Evolutionary conservation across 2,113 vertebrate species (phyloP), one percentile per base, ranked within the genome.

Genomic region (Tetrax tetrax): DNA sequence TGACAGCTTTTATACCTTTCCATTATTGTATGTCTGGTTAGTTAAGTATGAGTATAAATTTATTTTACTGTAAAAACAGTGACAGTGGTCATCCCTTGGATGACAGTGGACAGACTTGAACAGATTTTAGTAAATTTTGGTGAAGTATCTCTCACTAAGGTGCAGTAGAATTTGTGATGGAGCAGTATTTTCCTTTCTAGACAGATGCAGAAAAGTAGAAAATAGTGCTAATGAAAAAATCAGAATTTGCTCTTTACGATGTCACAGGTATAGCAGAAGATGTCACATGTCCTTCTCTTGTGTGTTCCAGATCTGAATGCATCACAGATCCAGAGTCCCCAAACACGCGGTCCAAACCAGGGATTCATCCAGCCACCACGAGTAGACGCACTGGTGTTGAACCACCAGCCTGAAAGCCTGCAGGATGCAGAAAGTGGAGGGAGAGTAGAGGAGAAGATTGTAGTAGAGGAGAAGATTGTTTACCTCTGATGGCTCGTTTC

Each of bases 391-490:
- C 77, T 91, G 69, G 96, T 97, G 74, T 96, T 97, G 66, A 97
- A 81, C 93, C 93, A 95, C 33, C 95, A 94, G 22, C 84, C 79
- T 45, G 96, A 96, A 76, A 96, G 95, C 78, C 94, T 97, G 93
- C 94, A 98, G 93, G 98, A 98, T 7, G 96, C 94, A 8, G 98
- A 98, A 95, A 92, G 90, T 37, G 97, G 90, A 85, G 98, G 97
- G 12, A 97, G 93, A 74, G 92, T 89, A 8, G 99, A 99, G 83
- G 99, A 99, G 96, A 99, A 98, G 56, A 99, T 99, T 92, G 98
- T 99, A 74, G 92, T 89, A 8, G 99, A 99, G 83, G 99, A 99
- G 96, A 99, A 98, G 56, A 99, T 99, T 92, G 98, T 99, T 98
- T 99, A 99, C 97, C 99, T 99, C 89, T 99, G 98, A 99, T 91